These are phyloP conservation scores for Carcinoscorpius rotundicauda DNA, from an alignment of 1,140 invertebrate species.

Conservation along the genomic window DNA sequence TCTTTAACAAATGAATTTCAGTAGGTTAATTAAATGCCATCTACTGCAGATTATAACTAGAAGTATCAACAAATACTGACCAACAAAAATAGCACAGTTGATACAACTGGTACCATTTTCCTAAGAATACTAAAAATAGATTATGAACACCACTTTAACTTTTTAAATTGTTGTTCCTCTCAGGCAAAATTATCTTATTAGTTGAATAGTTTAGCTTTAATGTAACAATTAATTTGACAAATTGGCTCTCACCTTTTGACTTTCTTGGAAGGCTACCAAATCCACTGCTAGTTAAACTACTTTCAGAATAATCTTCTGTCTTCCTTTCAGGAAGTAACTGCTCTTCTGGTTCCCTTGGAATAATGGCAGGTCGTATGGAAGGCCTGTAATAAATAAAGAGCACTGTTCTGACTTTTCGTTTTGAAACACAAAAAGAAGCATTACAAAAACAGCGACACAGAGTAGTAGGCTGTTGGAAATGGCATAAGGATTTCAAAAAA, in stretches of 20 bases:
- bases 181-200: conserved; percentile 18
- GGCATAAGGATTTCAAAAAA: too few species aligned
- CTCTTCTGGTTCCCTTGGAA: conserved; percentile 18
- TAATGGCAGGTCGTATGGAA: conserved; percentile 8
- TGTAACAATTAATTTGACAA: neutral
- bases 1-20: too few species aligned
- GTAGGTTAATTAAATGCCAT: too few species aligned
- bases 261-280: conserved; percentile 71
- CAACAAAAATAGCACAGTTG: neutral
- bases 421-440: neutral
- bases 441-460: too few species aligned
- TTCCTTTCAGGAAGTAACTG: conserved; percentile 21
- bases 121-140: conserved; percentile 1
- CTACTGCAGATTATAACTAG: too few species aligned
- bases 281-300: conserved; percentile 56
- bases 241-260: neutral
- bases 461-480: too few species aligned
- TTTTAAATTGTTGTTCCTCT: conserved; percentile 12
- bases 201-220: neutral
- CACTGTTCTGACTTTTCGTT: neutral
- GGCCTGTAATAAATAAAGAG: conserved; percentile 16
- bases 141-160: neutral
- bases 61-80: neutral
- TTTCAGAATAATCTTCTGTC: conserved; percentile 27
- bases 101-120: neutral